Evolutionary conservation across 1,140 invertebrate species (phyloP).

Genomic region (Musca domestica): DNA sequence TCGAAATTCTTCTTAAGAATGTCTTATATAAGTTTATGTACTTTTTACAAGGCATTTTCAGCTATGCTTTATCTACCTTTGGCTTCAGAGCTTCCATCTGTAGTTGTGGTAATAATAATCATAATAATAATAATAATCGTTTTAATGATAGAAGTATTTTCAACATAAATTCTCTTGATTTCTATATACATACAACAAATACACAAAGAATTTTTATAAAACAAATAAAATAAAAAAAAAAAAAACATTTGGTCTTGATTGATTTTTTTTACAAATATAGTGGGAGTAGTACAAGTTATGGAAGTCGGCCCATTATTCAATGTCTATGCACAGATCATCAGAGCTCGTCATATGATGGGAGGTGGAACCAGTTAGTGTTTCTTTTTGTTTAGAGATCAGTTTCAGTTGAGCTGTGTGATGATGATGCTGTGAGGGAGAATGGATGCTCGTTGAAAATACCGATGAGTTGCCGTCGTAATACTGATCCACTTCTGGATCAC

Average conservation of each 20-base stretch:
- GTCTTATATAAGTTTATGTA: not conserved
- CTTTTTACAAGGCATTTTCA: constrained; percentile 15
- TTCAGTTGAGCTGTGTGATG: not conserved
- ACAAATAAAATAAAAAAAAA: no score
- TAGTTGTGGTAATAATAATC: no score
- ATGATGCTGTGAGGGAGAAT: not conserved
- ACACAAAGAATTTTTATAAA: no score
- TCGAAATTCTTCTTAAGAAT: not conserved
- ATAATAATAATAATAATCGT: no score
- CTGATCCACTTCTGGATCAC: constrained; percentile 45
- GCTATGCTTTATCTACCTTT: constrained; percentile 14
- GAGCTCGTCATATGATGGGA: not conserved
- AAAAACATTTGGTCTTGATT: no score
- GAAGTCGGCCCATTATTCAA: not conserved
- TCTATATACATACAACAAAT: no score
- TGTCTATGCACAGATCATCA: constrained; percentile 8
- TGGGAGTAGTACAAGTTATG: no score
- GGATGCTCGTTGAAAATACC: not conserved
- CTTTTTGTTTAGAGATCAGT: constrained; percentile 9
- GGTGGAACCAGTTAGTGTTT: not conserved
- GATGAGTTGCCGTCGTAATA: constrained; percentile 10
- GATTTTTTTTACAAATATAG: no score
- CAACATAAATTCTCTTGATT: no score
- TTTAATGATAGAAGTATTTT: no score
- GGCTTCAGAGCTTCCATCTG: constrained; percentile 6